These are phyloP conservation scores for Acropora yongei DNA, from an alignment of 64 coral and sea anemone genomes.

Conservation along the genomic window DNA sequence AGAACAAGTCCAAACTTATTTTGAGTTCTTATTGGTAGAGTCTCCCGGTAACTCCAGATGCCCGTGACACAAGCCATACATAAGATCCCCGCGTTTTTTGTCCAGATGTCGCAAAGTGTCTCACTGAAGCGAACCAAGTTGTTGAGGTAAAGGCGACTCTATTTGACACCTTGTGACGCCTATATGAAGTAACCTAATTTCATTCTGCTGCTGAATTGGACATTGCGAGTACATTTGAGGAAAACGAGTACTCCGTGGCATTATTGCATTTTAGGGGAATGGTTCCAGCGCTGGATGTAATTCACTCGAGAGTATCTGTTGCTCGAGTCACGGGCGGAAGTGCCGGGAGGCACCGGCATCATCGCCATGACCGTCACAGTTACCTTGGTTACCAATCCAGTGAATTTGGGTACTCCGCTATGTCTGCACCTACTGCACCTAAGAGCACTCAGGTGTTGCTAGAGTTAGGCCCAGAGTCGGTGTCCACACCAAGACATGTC, in stretches of 20 bases:
- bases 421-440: slow-evolving; percentile 78
- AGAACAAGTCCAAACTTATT: too few species aligned
- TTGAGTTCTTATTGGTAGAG: too few species aligned
- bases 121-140: too few species aligned
- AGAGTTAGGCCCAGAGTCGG: slow-evolving; percentile 34
- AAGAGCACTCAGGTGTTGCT: slow-evolving; percentile 36
- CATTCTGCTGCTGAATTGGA: too few species aligned
- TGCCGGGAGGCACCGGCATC: slow-evolving; percentile 64
- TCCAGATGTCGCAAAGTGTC: too few species aligned
- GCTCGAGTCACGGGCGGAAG: slow-evolving; percentile 72
- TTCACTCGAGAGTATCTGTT: slow-evolving; percentile 78
- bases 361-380: slow-evolving; percentile 80
- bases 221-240: neutral
- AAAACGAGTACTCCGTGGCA: too few species aligned
- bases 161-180: too few species aligned
- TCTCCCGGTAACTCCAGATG: too few species aligned
- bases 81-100: too few species aligned
- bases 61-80: too few species aligned
- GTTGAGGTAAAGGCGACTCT: too few species aligned
- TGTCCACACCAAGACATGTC: slow-evolving; percentile 3
- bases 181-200: too few species aligned
- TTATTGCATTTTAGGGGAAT: slow-evolving; percentile 43
- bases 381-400: slow-evolving; percentile 70
- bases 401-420: slow-evolving; percentile 76
- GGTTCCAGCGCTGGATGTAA: slow-evolving; percentile 86